Conservation (phyloP, 2,797 vertebrate genomes). For the Dromococcyx pavoninus region DNA sequence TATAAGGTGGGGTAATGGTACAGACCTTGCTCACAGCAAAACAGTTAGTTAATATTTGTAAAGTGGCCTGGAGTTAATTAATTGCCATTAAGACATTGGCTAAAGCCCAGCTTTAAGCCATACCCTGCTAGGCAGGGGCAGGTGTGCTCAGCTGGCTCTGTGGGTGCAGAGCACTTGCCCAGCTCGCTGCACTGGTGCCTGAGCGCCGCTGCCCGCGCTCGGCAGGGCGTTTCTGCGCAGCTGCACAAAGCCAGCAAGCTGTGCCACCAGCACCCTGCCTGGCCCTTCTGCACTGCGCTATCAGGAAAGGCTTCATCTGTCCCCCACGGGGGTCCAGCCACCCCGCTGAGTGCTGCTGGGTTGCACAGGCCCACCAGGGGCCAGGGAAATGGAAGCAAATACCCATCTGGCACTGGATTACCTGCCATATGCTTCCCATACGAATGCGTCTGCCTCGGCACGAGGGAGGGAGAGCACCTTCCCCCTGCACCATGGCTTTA, state of each 20-base stretch:
- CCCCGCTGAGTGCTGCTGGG: fast-evolving
- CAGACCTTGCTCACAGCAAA: not conserved
- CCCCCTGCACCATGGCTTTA: not conserved
- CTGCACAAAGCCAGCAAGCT: not conserved
- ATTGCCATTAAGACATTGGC: slow-evolving; percentile 26
- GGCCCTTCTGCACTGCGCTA: fast-evolving
- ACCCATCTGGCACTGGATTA: not conserved
- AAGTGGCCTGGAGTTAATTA: slow-evolving; percentile 3
- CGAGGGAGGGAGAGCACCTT: not conserved
- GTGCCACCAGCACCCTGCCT: not conserved
- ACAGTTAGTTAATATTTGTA: not conserved
- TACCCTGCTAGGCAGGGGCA: not conserved
- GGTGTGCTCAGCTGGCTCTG: fast-evolving
- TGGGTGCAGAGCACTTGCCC: fast-evolving
- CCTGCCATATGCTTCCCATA: not conserved
- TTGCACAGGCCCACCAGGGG: not conserved
- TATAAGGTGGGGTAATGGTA: not conserved
- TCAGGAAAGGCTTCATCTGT: not conserved
- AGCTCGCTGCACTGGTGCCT: not conserved
- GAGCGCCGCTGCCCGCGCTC: fast-evolving
- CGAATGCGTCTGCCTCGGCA: not conserved
- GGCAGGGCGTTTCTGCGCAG: fast-evolving
- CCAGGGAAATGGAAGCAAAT: not conserved
- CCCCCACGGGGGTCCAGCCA: fast-evolving
- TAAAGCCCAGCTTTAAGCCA: not conserved